Base-by-base conservation (phyloP, 2,888 invertebrate species). In the Cheiracanthium punctorium region DNA sequence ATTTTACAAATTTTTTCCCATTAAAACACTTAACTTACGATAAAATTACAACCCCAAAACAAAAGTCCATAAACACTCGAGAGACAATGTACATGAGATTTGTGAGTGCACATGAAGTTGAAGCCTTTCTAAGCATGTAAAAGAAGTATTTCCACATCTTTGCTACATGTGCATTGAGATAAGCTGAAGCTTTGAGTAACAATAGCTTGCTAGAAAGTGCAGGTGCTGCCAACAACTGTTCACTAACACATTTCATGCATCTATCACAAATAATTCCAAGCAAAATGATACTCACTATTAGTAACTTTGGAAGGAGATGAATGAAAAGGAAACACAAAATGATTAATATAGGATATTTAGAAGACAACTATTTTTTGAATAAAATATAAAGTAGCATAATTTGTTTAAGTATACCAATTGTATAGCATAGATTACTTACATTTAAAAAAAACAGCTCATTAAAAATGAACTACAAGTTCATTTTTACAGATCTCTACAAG, bases 211-310 rank as follows among this genome's bases (percentile, higher is more conserved):
- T 75, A 81, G 20, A 69, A 29, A 33, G 30, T 48, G 41, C 81
- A 33, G 30, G 81, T 81, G 80, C 71, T 28, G 28, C 71, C 41
- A 71, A 29, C 37, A 24, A 37, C 41, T 37, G 43, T 71, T 71
- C 37, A 71, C 43, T 41, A 71, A 37, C 10, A 43, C 43, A 69
- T 14, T 17, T 41, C 84, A 85, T 85, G 84, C 84, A 85, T 69
- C 43, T 77, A 74, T 48, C 69, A 64, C 48, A 32, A 29, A 70
- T 67, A 71, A 73, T 77, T 75, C 29, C 43, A 65, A 85, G 64
- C 29, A 80, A 85, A 79, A 58, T 65, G 67, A 85, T 85, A 85
- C 84, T 85, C 84, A 85, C 84, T 74, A 85, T 79, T 32, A 85
- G 67, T 85, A 85, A 85, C 84, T 85, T 77, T 85, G 79, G 71